A percentile compares a stretch with the other conserved stretches of the same genome.
These are phyloP conservation scores for Troides aeacus DNA, from an alignment of 2,888 invertebrate genomes.

Conservation along the genomic window DNA sequence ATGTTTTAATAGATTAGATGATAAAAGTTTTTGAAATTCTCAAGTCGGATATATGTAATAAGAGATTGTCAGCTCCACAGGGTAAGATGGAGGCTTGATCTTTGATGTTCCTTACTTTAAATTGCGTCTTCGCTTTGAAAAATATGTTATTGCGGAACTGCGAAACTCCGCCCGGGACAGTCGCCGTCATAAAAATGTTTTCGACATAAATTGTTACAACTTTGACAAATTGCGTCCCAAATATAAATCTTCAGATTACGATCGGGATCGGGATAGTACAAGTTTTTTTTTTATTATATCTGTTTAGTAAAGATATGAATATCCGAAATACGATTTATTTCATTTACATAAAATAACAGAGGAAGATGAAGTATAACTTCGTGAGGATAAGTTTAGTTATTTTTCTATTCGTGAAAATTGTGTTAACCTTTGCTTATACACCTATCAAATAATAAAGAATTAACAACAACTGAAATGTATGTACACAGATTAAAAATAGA, in stretches of 20 bases:
- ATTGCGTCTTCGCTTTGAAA: conserved; percentile 26
- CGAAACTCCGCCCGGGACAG: conserved; percentile 3
- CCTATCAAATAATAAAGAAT: no score
- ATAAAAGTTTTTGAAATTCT: background rate
- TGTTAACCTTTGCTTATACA: no score
- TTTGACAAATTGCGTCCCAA: conserved; percentile 5
- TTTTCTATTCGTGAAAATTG: no score
- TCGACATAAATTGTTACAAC: conserved; percentile 9
- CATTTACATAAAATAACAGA: background rate
- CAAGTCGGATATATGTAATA: conserved; percentile 20
- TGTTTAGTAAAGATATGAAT: background rate
- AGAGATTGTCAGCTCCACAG: conserved; percentile 10
- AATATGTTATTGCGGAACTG: conserved; percentile 24
- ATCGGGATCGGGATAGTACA: background rate
- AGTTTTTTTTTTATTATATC: background rate
- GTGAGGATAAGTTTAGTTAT: no score
- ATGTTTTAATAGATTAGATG: no score
- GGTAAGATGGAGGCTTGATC: conserved; percentile 18
- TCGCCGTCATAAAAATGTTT: conserved; percentile 11
- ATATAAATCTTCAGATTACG: background rate
- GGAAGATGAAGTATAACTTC: no score
- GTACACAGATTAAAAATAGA: no score
- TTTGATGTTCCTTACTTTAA: conserved; percentile 26
- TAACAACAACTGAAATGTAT: no score
- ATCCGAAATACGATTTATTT: no score